These are phyloP conservation scores for Zootoca vivipara DNA, from an alignment of 2,113 vertebrate genomes.

Conservation along the genomic window DNA sequence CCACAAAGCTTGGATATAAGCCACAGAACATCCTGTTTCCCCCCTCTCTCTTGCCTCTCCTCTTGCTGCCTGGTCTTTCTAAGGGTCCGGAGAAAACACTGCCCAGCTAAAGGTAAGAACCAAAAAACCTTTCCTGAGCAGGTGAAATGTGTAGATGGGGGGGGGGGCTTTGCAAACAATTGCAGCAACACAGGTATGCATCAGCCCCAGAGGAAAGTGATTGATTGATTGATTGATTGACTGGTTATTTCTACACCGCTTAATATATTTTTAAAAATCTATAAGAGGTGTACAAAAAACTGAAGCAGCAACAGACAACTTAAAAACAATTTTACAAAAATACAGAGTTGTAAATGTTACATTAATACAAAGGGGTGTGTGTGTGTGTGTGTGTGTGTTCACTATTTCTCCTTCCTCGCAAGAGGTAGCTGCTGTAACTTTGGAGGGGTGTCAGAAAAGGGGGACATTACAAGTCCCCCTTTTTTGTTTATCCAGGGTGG, in stretches of 20 bases:
- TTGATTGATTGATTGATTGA: no score
- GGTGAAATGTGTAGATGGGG: not conserved
- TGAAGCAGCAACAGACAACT: no score
- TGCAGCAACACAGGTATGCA: not conserved
- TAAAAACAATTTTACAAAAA: no score
- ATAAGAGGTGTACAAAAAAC: no score
- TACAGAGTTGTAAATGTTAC: no score
- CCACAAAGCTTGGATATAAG: conserved; percentile 39
- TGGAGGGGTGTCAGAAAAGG: no score
- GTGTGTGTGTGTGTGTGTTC: no score
- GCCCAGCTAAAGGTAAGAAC: conserved; percentile 49
- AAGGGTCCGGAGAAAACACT: conserved; percentile 22
- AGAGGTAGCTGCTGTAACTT: not conserved
- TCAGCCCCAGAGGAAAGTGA: not conserved
- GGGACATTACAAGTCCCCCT: no score
- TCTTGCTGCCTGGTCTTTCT: conserved; percentile 26
- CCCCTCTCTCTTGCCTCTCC: not conserved
- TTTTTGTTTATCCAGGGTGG: not conserved
- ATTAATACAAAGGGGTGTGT: no score
- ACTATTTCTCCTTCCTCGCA: no score
- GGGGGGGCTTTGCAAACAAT: not conserved
- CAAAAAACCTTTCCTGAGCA: not conserved
- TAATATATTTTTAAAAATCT: no score
- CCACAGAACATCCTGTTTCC: conserved; percentile 60
- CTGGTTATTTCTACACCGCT: no score